Percentiles rank a stretch among this genome's conserved stretches.
Evolutionary conservation across 2,888 invertebrate genomes (phyloP).

Genomic region (Diachrysia chrysitis): DNA sequence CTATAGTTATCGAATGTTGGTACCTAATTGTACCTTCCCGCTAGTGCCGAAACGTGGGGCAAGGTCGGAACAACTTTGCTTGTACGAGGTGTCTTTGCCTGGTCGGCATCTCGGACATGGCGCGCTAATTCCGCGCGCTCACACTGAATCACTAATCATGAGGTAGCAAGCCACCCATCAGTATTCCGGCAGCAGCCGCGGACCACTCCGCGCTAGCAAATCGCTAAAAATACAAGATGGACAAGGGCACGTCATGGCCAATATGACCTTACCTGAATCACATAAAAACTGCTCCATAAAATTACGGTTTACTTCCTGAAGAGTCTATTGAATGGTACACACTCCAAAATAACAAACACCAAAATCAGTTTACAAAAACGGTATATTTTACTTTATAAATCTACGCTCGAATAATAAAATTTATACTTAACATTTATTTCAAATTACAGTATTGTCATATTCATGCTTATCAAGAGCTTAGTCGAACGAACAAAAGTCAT

Average conservation of each 20-base stretch:
- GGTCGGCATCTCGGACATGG: constrained; percentile 77
- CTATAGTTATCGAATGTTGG: constrained; percentile 16
- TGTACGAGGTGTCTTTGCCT: constrained; percentile 54
- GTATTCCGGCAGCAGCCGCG: constrained; percentile 77
- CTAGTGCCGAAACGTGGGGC: constrained; percentile 41
- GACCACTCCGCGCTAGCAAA: constrained; percentile 74
- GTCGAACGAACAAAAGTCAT: neutral
- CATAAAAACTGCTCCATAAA: constrained; percentile 72
- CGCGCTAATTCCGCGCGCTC: constrained; percentile 85
- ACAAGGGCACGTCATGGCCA: constrained; percentile 84
- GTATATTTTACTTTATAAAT: constrained; percentile 21
- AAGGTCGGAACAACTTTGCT: constrained; percentile 52
- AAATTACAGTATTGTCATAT: constrained; percentile 11
- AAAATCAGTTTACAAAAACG: constrained; percentile 17
- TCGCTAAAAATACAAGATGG: constrained; percentile 85
- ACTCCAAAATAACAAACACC: constrained; percentile 40
- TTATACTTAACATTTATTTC: neutral
- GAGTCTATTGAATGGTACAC: constrained; percentile 47
- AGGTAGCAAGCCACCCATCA: constrained; percentile 71
- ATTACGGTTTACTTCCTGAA: constrained; percentile 73
- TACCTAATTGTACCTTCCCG: constrained; percentile 16
- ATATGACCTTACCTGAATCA: constrained; percentile 80
- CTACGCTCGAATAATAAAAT: constrained; percentile 7
- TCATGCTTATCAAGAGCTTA: neutral
- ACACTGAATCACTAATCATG: constrained; percentile 81